phyloP scores from a whole-genome alignment of 2,888 invertebrate genomes.

The Phalera bucephala region DNA sequence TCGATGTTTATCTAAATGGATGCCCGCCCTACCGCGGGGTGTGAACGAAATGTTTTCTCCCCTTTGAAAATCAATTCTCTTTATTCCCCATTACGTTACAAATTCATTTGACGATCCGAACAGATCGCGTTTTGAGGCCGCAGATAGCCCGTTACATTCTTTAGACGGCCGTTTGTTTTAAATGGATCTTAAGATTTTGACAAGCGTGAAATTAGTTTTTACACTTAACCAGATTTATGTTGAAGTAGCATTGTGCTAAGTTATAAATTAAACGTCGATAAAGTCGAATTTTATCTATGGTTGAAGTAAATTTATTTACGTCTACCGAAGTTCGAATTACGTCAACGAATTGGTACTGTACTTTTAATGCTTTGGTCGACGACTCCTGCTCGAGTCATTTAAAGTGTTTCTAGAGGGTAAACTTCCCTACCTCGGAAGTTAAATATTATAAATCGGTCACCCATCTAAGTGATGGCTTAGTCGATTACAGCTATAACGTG shows the following conservation, averaged over 20 bases:
- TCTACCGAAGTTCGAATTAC: no score
- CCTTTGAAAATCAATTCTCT: constrained; percentile 43
- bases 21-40: constrained; percentile 53
- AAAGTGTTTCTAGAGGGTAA: no score
- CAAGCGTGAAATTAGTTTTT: not conserved
- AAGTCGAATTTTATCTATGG: no score
- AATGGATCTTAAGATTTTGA: not conserved
- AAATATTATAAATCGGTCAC: not conserved
- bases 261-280: not conserved
- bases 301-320: no score
- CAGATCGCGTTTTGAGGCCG: constrained; percentile 3
- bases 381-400: no score
- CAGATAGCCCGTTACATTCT: constrained; percentile 2
- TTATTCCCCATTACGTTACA: constrained; percentile 30
- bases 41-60: constrained; percentile 51
- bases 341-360: no score
- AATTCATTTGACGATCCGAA: constrained; percentile 30
- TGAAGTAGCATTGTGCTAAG: not conserved
- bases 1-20: constrained; percentile 73
- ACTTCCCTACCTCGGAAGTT: not conserved
- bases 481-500: not conserved
- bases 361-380: no score
- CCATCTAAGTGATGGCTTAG: not conserved
- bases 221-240: not conserved
- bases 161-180: constrained; percentile 2